Evolutionary conservation across 2,888 invertebrate species (phyloP).

Genomic region (Drosophila diplacantha): DNA sequence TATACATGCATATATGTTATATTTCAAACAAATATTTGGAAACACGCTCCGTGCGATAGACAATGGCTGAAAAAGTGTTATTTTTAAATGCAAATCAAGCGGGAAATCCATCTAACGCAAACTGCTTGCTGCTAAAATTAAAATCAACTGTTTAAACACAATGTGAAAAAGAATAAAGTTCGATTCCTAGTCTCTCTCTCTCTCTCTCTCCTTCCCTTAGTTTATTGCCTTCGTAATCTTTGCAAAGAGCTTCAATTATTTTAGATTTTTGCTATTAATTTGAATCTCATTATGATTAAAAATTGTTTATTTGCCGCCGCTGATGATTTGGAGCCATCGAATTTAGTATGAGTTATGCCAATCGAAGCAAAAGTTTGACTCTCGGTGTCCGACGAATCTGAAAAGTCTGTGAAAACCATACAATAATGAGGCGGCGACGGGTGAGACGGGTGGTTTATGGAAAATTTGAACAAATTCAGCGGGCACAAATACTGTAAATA

Average conservation of each 20-base stretch:
- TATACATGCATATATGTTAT: not conserved
- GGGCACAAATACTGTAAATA: conserved; percentile 11
- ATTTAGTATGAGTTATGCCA: conserved; percentile 64
- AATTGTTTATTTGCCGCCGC: conserved; percentile 11
- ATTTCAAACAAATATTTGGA: conserved; percentile 31
- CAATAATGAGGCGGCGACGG: conserved; percentile 28
- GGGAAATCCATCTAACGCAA: conserved; percentile 46
- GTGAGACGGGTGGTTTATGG: conserved; percentile 39
- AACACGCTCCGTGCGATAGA: conserved; percentile 30
- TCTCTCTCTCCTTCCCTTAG: not conserved
- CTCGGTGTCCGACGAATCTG: not conserved
- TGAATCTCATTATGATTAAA: conserved; percentile 29
- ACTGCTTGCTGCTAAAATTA: conserved; percentile 52
- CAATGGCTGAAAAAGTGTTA: conserved; percentile 16
- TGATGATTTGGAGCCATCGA: conserved; percentile 14
- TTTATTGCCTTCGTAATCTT: conserved; percentile 18
- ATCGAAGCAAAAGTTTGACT: conserved; percentile 57
- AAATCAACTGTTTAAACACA: conserved; percentile 63
- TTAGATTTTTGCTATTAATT: conserved; percentile 33
- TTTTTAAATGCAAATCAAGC: conserved; percentile 40
- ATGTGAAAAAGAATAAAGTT: conserved; percentile 1
- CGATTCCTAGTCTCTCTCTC: conserved; percentile 32
- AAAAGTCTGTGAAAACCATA: not conserved
- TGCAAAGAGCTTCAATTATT: conserved; percentile 27
- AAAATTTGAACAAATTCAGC: not conserved